Evolutionary conservation across 1,140 invertebrate genomes (phyloP).

Genomic region (Drosophila virilis): DNA sequence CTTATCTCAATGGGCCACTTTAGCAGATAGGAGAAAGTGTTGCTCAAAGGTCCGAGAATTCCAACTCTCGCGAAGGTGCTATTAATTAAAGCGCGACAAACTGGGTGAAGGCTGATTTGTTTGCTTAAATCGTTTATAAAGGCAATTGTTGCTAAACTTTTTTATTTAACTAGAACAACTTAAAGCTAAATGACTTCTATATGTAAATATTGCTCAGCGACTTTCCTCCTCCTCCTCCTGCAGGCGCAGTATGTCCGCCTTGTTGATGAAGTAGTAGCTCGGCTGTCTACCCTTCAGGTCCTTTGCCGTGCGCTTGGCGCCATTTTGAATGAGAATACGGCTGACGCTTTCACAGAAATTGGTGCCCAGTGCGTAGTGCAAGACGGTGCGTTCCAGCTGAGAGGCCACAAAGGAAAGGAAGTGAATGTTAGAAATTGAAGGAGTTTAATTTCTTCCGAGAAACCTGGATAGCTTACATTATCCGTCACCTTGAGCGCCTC

Average conservation of each 20-base stretch:
- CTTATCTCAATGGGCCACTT: slow-evolving; percentile 7
- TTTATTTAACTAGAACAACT: slow-evolving; percentile 67
- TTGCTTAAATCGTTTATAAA: too few species aligned
- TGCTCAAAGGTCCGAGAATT: too few species aligned
- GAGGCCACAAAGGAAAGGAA: background rate
- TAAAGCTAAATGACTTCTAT: slow-evolving; percentile 40
- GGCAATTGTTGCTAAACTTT: background rate
- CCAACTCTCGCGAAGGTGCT: too few species aligned
- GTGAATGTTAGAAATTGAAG: background rate
- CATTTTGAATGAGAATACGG: slow-evolving; percentile 91
- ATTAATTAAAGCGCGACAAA: too few species aligned
- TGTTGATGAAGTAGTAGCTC: slow-evolving; percentile 96
- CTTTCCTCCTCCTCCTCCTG: slow-evolving; percentile 91
- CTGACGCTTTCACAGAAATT: slow-evolving; percentile 92
- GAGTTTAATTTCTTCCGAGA: too few species aligned
- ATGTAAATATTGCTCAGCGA: slow-evolving; percentile 55
- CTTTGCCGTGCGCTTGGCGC: slow-evolving; percentile 91
- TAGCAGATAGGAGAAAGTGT: too few species aligned
- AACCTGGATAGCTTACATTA: slow-evolving; percentile 88
- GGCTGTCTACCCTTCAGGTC: slow-evolving; percentile 95
- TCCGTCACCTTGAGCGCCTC: slow-evolving; percentile 91
- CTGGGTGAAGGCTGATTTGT: too few species aligned
- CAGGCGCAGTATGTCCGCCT: slow-evolving; percentile 92
- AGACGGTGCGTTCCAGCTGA: slow-evolving; percentile 92
- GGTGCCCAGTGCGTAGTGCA: slow-evolving; percentile 96